A percentile compares a stretch with the other conserved stretches of the same genome.
Evolutionary conservation across 2,888 invertebrate genomes (phyloP).

Genomic region (Charanyca ferruginea): DNA sequence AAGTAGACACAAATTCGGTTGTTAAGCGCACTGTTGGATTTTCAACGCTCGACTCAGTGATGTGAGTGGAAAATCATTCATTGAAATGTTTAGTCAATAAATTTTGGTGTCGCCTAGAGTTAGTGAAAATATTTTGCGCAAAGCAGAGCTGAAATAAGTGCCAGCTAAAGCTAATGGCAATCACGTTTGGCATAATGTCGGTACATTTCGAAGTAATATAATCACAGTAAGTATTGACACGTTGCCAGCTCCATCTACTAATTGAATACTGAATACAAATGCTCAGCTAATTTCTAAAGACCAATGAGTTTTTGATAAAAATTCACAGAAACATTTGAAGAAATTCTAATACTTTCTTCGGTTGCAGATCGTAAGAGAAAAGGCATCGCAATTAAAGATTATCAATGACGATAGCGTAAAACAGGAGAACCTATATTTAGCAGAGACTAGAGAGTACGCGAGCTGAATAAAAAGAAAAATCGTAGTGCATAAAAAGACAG

Average conservation of each 20-base stretch:
- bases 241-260: constrained; percentile 39
- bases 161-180: constrained; percentile 24
- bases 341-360: not conserved
- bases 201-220: constrained; percentile 42
- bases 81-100: not conserved
- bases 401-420: constrained; percentile 13
- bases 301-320: not conserved
- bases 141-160: not conserved
- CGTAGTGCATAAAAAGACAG: constrained; percentile 55
- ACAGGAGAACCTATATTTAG: constrained; percentile 30
- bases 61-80: not conserved
- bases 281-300: not conserved
- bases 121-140: not conserved
- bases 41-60: not conserved
- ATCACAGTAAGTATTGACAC: constrained; percentile 39
- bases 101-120: not conserved
- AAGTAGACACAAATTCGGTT: not conserved
- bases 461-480: constrained; percentile 56
- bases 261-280: constrained; percentile 15
- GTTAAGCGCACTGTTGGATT: not conserved
- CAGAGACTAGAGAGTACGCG: constrained; percentile 33
- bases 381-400: not conserved
- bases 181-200: constrained; percentile 39
- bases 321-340: not conserved
- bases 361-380: constrained; percentile 4